These are phyloP conservation scores for Pagetopsis macropterus DNA, from an alignment of 2,797 vertebrate species.

Conservation along the genomic window DNA sequence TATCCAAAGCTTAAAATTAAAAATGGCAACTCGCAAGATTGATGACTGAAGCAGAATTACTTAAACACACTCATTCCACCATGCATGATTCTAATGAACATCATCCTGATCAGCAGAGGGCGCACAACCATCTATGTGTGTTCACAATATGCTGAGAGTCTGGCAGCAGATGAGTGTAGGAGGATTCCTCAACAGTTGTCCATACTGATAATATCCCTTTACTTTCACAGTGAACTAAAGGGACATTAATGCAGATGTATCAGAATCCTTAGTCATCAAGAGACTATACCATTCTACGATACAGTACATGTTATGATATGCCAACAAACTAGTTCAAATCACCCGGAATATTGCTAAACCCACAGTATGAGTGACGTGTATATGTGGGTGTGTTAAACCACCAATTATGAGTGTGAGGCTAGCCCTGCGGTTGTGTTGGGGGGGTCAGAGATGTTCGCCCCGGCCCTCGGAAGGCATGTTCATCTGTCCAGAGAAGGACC, in stretches of 20 bases:
- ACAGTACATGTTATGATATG: not conserved
- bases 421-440: slow-evolving; percentile 18
- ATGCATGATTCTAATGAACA: not conserved
- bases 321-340: not conserved
- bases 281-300: no score
- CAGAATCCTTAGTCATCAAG: no score
- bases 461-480: slow-evolving; percentile 40
- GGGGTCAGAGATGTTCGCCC: slow-evolving; percentile 25
- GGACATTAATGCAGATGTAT: no score
- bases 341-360: not conserved
- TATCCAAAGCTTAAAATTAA: not conserved
- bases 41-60: not conserved
- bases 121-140: not conserved
- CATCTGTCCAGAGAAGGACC: slow-evolving; percentile 56
- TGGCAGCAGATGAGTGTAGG: not conserved
- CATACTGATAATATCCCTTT: slow-evolving; percentile 14
- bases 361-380: not conserved
- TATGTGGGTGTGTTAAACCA: no score
- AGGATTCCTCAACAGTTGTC: slow-evolving; percentile 1
- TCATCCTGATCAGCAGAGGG: slow-evolving; percentile 32
- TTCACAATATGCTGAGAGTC: not conserved
- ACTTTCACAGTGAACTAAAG: not conserved
- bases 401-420: slow-evolving; percentile 2
- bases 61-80: not conserved
- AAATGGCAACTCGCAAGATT: not conserved